Conservation (phyloP, 2,888 invertebrate species). For the Nephrotoma appendiculata region DNA sequence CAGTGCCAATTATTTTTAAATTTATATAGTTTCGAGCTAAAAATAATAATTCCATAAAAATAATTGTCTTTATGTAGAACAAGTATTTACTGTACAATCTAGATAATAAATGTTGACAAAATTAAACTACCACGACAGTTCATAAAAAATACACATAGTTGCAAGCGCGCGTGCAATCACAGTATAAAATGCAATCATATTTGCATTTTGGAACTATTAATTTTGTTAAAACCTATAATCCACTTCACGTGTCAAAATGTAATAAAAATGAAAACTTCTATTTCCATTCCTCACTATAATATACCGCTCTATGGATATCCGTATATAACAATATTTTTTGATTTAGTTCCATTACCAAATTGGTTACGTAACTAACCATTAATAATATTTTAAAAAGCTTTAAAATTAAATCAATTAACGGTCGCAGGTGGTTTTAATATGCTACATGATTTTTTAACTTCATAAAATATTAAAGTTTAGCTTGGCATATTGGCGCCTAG, state of each 20-base stretch:
- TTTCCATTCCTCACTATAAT: background rate
- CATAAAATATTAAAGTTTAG: too few species aligned
- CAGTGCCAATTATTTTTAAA: background rate
- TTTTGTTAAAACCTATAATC: background rate
- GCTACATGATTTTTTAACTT: too few species aligned
- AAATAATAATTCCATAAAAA: background rate
- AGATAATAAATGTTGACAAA: background rate
- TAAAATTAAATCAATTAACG: too few species aligned
- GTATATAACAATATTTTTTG: background rate
- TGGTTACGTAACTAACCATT: background rate
- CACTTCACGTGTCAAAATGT: background rate
- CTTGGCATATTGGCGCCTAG: too few species aligned
- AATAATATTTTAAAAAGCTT: too few species aligned
- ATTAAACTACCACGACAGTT: background rate
- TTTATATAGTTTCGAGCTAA: background rate
- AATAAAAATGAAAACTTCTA: background rate
- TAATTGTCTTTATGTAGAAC: background rate
- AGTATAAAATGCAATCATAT: background rate
- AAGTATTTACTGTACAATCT: background rate
- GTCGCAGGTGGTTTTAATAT: too few species aligned
- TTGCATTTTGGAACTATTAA: background rate
- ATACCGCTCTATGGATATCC: background rate
- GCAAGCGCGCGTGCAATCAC: background rate
- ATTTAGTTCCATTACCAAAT: background rate
- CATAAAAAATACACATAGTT: background rate